Base-by-base conservation (phyloP, 2,113 vertebrate genomes). In the Otocyon megalotis region DNA sequence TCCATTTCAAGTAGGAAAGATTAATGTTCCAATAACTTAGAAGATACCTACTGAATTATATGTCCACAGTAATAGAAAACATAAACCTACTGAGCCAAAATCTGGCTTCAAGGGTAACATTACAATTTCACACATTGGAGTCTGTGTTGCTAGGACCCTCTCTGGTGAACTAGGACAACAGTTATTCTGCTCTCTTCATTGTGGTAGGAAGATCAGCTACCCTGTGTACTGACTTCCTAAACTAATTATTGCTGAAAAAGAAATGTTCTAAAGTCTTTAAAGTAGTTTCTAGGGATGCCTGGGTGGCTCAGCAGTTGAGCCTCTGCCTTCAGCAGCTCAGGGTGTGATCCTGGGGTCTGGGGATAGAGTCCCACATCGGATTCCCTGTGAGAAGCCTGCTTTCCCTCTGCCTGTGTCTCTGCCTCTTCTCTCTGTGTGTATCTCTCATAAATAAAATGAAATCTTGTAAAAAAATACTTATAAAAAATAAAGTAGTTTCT, bases 1-100 rank as follows among this genome's bases (percentile, higher is more conserved):
- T 97, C 83, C 65, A 84, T 95, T 93, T 91, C 54, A 93, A 82
- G 76, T 90, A 94, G 83, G 77, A 94, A 97, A 96, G 87, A 95
- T 95, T 96, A 93, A 90, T 96, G 83, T 81, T 50, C 37, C 43
- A 87, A 50, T 43, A 83, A 22, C 12, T 90, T 87, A 84, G 90
- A 95, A 96, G 74, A 84, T 50, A 96, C 50, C 28, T 82, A 62
- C n/a, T 96, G 16, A 17, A 67, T 90, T 96, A 16, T 84, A 43
- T 77, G 63, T 88, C 50, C 84, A 85, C 90, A 95, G 90, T 94
- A 94, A 87, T 35, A 84, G 80, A 65, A 95, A 96, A 71, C 37
- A 90, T 92, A 72, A 90, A 54, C 35, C 62, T 89, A n/a, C 32
- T 77, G 37, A 86, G 62, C 26, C 93, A 60, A 95, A 89, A 10